Evolutionary conservation across 1,140 invertebrate genomes (phyloP), one percentile per base, ranked within the genome.

Genomic region (Drosophila arawakana): DNA sequence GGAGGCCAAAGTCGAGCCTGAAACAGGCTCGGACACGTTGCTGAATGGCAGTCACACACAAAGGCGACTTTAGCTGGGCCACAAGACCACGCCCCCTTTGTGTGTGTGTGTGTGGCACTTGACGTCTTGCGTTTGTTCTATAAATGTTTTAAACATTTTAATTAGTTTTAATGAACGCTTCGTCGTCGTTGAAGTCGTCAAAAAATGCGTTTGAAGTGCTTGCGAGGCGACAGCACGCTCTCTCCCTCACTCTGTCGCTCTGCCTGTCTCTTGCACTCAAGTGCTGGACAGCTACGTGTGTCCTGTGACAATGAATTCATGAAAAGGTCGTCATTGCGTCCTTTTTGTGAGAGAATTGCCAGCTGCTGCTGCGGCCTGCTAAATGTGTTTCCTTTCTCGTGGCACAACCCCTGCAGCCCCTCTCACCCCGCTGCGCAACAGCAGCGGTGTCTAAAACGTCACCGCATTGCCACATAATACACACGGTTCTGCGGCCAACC

Each of bases 131-230:
- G 73, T 73, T 77, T 73, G 63, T 77, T 73, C 63, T 77, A 68
- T 73, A 73, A 73, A 77, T 77, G 63, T 77, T 73, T 77, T 73
- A 73, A 77, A 73, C 70, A 77, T 77, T 77, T 77, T 77, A 77
- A 77, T 77, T 77, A 77, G 75, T 77, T 77, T 77, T 77, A 73
- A 77, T 77, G 73, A 77, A 73, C 75, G 75, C 73, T 72, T 59
- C 44, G 71, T 49, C 49, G 55, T 67, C 63, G 13, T 13, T 13
- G 4, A 43, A 13, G 4, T 11, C 10, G 34, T n/a, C n/a, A 37
- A 37, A 68, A 57, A 21, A 30, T 37, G 8, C 54, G 55, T 54
- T 58, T 76, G 61, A 72, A 72, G 69, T 71, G 60, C 41, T 49
- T 69, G 65, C 55, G 65, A 68, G 65, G 47, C 46, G 62, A 72